Evolutionary conservation across 2,113 vertebrate species (phyloP), one percentile per base, ranked within the genome.

Genomic region (Oxygymnocypris stewartii): DNA sequence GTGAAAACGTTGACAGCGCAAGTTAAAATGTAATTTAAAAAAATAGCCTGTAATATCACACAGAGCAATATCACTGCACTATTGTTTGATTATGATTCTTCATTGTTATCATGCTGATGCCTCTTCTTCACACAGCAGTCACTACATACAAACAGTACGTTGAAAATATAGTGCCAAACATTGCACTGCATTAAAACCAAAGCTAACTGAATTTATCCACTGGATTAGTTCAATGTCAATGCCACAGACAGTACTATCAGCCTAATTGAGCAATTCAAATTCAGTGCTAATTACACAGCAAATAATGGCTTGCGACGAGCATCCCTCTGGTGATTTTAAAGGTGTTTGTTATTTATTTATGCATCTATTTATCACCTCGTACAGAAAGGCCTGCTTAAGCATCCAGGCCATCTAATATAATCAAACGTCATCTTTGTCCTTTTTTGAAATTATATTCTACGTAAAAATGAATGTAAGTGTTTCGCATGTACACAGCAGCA

Each of bases 271-370:
- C 84, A 69, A 85, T 84, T 75, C 80, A 79, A 88, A 83, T 77
- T 79, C 79, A 40, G 61, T 59, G 82, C 86, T 73, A 89, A 89
- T 87, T 85, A 87, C 69, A 79, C 71, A 82, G 71, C 71, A 82
- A 86, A 83, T 84, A 67, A 87, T 80, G 82, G 71, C 42, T 77
- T 88, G 57, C 35, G 51, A 80, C 13, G 4, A 40, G 69, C 86
- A 89, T 86, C 79, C 83, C 85, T 65, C 76, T 85, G 86, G 67
- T 82, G 82, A 88, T 42, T 86, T 88, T 89, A 79, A 81, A 57
- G 11, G 84, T 84, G 84, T 82, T 87, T 61, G 78, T 71, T 71
- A 69, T 71, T 83, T 65, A 81, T 81, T 81, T 81, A 81, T 81
- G 61, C 59, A 47, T 81, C 79, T 81, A 47, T 47, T 31, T 65